These are phyloP conservation scores for Rhodophaea formosa DNA, from an alignment of 2,888 invertebrate species.

Conservation along the genomic window DNA sequence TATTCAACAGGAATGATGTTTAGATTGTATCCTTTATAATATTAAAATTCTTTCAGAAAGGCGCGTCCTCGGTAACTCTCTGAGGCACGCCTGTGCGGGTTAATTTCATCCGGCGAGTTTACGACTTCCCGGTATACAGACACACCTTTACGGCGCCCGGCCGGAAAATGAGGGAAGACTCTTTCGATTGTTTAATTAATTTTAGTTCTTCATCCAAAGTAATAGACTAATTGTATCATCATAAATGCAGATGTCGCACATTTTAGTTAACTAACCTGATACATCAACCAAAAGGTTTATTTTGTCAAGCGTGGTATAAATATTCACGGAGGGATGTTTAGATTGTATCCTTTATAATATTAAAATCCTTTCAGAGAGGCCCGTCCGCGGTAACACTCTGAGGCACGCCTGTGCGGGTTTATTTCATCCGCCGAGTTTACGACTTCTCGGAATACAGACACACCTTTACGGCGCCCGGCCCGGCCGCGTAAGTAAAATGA, in stretches of 20 bases:
- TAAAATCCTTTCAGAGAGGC: constrained; percentile 37
- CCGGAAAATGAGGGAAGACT: not conserved
- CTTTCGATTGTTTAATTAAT: constrained; percentile 3
- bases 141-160: constrained; percentile 17
- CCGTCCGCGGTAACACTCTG: constrained; percentile 28
- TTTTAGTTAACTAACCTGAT: too few relatives aligned
- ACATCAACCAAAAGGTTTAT: too few relatives aligned
- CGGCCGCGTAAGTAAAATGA: constrained; percentile 4
- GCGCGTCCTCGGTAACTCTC: constrained; percentile 32
- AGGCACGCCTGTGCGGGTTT: constrained; percentile 32
- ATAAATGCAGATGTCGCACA: too few relatives aligned
- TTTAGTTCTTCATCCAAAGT: too few relatives aligned
- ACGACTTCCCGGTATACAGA: constrained; percentile 32
- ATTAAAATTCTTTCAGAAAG: constrained; percentile 40
- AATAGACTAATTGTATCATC: too few relatives aligned
- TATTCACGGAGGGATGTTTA: constrained; percentile 21
- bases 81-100: constrained; percentile 31
- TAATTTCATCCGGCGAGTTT: constrained; percentile 36
- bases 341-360: constrained; percentile 38
- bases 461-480: constrained; percentile 15
- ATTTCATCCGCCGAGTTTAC: constrained; percentile 37
- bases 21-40: constrained; percentile 37
- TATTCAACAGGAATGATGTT: constrained; percentile 31
- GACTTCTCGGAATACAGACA: constrained; percentile 31
- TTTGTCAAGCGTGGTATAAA: too few relatives aligned